Evolutionary conservation across 2,113 vertebrate genomes (phyloP), one percentile per base, ranked within the genome.

Genomic region (Callaeas wilsoni): DNA sequence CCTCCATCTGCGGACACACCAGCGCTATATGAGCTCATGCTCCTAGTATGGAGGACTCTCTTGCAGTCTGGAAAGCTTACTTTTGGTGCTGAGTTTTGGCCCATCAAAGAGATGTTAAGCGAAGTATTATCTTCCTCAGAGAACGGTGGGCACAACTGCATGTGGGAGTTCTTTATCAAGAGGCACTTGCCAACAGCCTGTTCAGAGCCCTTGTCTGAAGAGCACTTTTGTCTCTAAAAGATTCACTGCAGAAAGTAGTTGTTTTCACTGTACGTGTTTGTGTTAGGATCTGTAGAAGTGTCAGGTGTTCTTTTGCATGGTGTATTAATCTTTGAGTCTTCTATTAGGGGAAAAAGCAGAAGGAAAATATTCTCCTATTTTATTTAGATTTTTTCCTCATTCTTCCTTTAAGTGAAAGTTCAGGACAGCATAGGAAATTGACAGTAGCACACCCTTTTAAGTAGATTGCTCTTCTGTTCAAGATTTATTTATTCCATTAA

Each of bases 41-140:
- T 16, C 23, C 76, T 55, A 2, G 2, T 23, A 2, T 14, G 4
- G 17, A 8, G 47, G 26, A 10, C 3, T 35, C 1, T 35, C 15
- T 57, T 62, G 9, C 13, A 44, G 9, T 39, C 13, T 78, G 50
- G 23, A 52, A 59, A 55, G 6, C 4, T 42, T 13, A 4, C 3
- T 53, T 69, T 49, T 57, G 16, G 7, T 57, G 13, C 2, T 70
- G 42, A 55, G 5, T 47, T 70, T 85, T 64, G 12, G 9, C 5
- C 18, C 5, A 7, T 30, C 22, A 56, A 71, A 73, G 15, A 27
- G 25, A 11, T 32, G 7, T 4, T n/a, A 39, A 80, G 6, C n/a
- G 16, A 86, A 90, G 4, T 3, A 20, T 30, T 56, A 3, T 14
- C 3, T 37, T 53, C 11, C 16, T 22, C 15, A 42, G 35, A 52